Evolutionary conservation across 2,113 vertebrate genomes (phyloP), one percentile per base, ranked within the genome.

Genomic region (Silurus meridionalis): DNA sequence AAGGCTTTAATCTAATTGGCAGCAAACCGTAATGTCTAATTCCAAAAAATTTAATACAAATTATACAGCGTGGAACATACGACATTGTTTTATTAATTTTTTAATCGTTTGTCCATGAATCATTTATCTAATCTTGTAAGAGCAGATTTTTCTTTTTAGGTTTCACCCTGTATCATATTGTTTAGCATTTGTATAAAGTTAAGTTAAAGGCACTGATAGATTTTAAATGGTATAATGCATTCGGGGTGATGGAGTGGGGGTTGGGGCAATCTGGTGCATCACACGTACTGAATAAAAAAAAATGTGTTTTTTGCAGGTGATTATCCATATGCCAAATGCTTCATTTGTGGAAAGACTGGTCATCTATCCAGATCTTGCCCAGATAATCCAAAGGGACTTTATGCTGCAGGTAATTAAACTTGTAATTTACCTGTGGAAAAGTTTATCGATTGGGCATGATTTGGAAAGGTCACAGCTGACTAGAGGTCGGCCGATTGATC

Each of bases 281-380:
- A 37, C 37, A 23, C 23, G 46, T 23, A 23, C 9, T 50, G 52
- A 74, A 50, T 74, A 5, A 2, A 52, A 2, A 23, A 6, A 23
- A 23, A 52, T 50, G 19, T 8, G 7, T 0, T 75, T n/a, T 83
- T 95, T 92, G 78, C 94, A 99, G 98, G 98, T 37, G 93, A 97
- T 15, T 97, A 95, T 92, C 97, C 98, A 2, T 99, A 95, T 75
- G 98, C 98, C 21, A 99, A 99, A 87, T 99, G 98, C 92, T 99
- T 99, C 93, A 97, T 97, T 93, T 99, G 98, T 85, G 94, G 96
- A 67, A 94, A 98, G 91, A 97, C 95, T 89, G 98, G 98, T 0
- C 98, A 99, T 90, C 87, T 99, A 6, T 98, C 97, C 0, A 95
- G 95, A 48, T 96, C 97, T 0, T 99, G 98, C 86, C 96, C 97